Conservation (phyloP, 2,797 vertebrate species). For the Heteromormyrus szaboi region DNA sequence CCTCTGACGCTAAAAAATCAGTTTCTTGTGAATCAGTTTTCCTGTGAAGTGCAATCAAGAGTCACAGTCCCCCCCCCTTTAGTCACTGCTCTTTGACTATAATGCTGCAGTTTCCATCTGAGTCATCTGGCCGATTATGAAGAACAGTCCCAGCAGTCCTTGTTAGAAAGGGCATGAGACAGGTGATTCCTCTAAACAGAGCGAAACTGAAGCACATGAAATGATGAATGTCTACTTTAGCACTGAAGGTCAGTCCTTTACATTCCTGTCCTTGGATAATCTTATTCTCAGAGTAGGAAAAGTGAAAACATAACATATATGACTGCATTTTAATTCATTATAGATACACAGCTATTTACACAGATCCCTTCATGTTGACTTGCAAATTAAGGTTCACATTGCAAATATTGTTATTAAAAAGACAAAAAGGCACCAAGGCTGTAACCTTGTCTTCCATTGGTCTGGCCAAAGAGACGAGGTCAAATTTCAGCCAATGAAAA, state of each 20-base stretch:
- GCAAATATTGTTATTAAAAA: background rate
- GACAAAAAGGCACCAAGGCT: slow-evolving; percentile 12
- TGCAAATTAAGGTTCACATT: slow-evolving; percentile 7
- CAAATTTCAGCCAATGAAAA: slow-evolving; percentile 60
- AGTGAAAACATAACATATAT: background rate
- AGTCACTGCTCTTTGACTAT: background rate
- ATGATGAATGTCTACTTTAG: background rate
- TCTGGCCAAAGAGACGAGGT: background rate
- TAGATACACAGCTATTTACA: background rate
- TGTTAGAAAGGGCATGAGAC: background rate
- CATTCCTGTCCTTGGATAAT: background rate
- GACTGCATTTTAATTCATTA: slow-evolving; percentile 29
- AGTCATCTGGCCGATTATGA: background rate
- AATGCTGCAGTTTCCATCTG: background rate
- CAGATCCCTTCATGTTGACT: background rate
- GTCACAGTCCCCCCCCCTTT: background rate
- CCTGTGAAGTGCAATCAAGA: background rate
- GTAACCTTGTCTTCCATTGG: background rate
- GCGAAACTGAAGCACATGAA: background rate
- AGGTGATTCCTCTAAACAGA: background rate
- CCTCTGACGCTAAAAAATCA: background rate
- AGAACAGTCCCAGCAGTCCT: background rate
- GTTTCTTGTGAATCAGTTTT: background rate
- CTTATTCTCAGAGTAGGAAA: background rate
- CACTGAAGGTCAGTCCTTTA: background rate